Percentiles rank a stretch among this genome's conserved stretches.
phyloP scores from a whole-genome alignment of 2,113 vertebrate species.

The Eclectus roratus region DNA sequence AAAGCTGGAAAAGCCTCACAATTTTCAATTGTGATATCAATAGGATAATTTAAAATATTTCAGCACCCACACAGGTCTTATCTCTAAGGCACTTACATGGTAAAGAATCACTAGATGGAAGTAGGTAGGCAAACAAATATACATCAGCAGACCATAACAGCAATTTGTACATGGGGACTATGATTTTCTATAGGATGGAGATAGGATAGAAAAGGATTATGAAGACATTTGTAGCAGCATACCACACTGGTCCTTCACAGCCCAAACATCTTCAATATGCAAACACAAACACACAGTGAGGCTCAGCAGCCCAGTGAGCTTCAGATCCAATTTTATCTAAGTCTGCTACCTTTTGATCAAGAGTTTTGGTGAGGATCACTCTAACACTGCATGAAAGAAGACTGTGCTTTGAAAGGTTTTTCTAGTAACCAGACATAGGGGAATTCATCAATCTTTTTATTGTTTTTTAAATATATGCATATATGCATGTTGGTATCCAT shows the following conservation, averaged over 20 bases:
- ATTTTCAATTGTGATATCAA: no score
- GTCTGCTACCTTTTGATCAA: not conserved
- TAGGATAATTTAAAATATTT: not conserved
- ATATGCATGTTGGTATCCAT: not conserved
- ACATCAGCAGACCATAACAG: not conserved
- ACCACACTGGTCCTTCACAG: not conserved
- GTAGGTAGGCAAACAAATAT: not conserved
- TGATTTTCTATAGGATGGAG: not conserved
- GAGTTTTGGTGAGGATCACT: not conserved
- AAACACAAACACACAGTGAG: not conserved
- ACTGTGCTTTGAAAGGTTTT: not conserved
- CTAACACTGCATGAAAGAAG: not conserved
- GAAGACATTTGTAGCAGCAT: not conserved
- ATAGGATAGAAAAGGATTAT: not conserved
- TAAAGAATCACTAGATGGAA: not conserved
- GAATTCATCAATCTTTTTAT: not conserved
- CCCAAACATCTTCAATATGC: not conserved
- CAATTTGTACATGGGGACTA: not conserved
- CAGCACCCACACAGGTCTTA: not conserved
- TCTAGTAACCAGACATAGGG: not conserved
- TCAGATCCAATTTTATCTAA: not conserved
- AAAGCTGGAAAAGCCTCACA: not conserved
- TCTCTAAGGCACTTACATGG: not conserved
- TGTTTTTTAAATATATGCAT: not conserved
- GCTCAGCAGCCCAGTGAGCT: not conserved